A percentile compares a stretch with the other conserved stretches of the same genome.
These are phyloP conservation scores for Syncerus caffer DNA, from an alignment of 2,797 vertebrate genomes.

Conservation along the genomic window DNA sequence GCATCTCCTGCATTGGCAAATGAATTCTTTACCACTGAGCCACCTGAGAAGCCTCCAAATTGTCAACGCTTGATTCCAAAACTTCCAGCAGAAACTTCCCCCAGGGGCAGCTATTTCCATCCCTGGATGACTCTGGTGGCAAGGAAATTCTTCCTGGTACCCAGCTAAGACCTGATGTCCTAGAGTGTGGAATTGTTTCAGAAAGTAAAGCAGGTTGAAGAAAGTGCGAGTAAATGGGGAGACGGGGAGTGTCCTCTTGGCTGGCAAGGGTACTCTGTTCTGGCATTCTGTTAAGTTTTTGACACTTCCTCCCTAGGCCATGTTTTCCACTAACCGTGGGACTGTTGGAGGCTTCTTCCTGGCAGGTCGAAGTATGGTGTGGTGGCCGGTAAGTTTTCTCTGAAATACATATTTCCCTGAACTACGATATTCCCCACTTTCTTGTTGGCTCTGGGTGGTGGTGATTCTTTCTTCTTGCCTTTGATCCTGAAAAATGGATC, in stretches of 20 bases:
- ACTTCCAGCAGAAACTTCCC: background rate
- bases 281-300: background rate
- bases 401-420: background rate
- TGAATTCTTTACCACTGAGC: background rate
- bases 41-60: background rate
- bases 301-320: conserved; percentile 85
- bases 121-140: background rate
- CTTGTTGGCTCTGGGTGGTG: background rate
- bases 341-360: conserved; percentile 98
- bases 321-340: conserved; percentile 93
- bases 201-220: background rate
- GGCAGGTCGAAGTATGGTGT: conserved; percentile 96
- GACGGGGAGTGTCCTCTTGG: background rate
- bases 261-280: background rate
- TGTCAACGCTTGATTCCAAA: background rate
- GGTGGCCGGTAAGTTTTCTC: conserved; percentile 94
- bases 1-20: background rate
- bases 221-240: background rate
- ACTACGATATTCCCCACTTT: background rate
- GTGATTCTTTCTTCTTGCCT: background rate
- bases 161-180: background rate
- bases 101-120: background rate
- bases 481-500: background rate
- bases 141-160: background rate
- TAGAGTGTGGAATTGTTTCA: background rate